phyloP scores from a whole-genome alignment of 2,113 vertebrate genomes.

The Corythoichthys haematopterus region DNA sequence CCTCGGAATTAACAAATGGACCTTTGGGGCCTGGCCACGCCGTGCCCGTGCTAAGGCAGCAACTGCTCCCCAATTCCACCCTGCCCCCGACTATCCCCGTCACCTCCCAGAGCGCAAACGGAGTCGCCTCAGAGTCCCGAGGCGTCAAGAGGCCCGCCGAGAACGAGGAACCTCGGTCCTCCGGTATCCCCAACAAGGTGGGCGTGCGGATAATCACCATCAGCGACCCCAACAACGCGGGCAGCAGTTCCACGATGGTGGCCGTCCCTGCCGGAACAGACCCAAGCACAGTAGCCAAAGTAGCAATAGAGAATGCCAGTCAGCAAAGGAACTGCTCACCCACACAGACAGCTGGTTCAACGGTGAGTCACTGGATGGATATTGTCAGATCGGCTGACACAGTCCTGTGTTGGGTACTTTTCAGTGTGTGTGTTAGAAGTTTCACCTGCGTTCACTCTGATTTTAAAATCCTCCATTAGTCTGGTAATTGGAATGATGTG shows the following conservation, averaged over 20 bases:
- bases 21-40: constrained; percentile 84
- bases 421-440: not conserved
- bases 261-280: constrained; percentile 95
- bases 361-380: constrained; percentile 72
- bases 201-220: constrained; percentile 98
- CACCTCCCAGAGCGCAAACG: constrained; percentile 82
- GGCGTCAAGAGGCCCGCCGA: constrained; percentile 90
- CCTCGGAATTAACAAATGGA: constrained; percentile 88
- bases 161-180: constrained; percentile 77
- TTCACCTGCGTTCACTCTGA: not conserved
- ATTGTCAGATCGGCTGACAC: constrained; percentile 9
- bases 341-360: constrained; percentile 76
- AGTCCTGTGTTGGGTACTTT: constrained; percentile 5
- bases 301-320: constrained; percentile 97
- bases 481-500: constrained; percentile 8
- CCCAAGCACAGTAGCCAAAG: constrained; percentile 99
- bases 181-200: constrained; percentile 96
- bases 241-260: constrained; percentile 96
- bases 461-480: not conserved
- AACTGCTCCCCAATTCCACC: constrained; percentile 84
- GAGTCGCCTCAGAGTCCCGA: constrained; percentile 82
- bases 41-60: constrained; percentile 75
- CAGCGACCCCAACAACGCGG: constrained; percentile 98
- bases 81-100: constrained; percentile 79
- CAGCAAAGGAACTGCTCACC: constrained; percentile 91